These are phyloP conservation scores for Nannoperca obscura DNA, from an alignment of 2,797 vertebrate genomes.

Conservation along the genomic window DNA sequence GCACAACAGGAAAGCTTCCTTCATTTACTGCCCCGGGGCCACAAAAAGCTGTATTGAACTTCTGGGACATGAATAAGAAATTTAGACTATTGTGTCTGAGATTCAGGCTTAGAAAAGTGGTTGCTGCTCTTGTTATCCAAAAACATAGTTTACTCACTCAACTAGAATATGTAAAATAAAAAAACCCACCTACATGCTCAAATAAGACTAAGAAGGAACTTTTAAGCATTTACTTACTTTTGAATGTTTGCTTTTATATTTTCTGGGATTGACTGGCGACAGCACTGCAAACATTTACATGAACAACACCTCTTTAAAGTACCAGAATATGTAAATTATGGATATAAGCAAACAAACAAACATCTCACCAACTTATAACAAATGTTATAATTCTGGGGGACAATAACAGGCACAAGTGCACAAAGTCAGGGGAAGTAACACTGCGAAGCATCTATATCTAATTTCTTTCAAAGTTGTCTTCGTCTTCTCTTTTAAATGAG, in stretches of 20 bases:
- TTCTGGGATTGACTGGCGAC: background rate
- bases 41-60: constrained; percentile 32
- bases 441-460: constrained; percentile 42
- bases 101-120: constrained; percentile 28
- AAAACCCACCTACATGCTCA: background rate
- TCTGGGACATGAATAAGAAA: constrained; percentile 36
- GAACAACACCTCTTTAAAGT: background rate
- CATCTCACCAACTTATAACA: background rate
- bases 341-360: constrained; percentile 5
- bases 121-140: constrained; percentile 23
- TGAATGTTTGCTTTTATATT: background rate
- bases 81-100: constrained; percentile 26
- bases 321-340: background rate
- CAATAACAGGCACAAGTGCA: background rate
- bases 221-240: background rate
- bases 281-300: background rate
- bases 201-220: background rate
- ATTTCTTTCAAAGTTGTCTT: constrained; percentile 58
- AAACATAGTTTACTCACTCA: constrained; percentile 2
- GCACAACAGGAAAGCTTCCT: constrained; percentile 59
- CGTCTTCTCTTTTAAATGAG: constrained; percentile 55
- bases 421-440: constrained; percentile 23
- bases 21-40: constrained; percentile 49
- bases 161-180: background rate
- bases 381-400: background rate